Conservation (phyloP, 1,140 invertebrate species). For the Sycobia sp. region DNA sequence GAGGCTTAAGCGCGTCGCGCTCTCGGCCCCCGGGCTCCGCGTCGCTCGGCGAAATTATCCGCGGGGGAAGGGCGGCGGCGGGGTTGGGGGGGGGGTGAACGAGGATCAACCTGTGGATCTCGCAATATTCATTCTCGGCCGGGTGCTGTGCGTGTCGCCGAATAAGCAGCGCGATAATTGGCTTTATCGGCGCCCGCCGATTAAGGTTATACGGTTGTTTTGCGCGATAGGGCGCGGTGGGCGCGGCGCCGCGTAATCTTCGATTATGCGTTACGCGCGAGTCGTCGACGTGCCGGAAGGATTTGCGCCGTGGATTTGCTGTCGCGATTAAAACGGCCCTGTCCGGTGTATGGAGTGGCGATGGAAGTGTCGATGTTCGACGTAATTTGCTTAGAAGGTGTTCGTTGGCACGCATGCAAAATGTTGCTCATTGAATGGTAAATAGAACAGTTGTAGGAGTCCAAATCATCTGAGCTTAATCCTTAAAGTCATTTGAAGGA, state of each 20-base stretch:
- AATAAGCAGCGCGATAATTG: neutral
- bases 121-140: neutral
- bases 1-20: neutral
- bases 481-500: no score
- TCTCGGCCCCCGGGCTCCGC: neutral
- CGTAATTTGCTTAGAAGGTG: no score
- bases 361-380: no score
- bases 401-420: no score
- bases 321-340: no score
- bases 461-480: no score
- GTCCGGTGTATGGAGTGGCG: no score
- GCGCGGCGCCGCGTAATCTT: no score
- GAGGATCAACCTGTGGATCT: constrained; percentile 39
- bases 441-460: no score
- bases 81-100: neutral
- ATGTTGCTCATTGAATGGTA: no score
- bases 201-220: neutral
- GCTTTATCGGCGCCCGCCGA: neutral
- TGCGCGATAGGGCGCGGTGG: neutral
- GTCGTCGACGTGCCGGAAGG: neutral
- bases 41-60: neutral
- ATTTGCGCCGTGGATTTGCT: neutral
- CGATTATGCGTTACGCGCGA: neutral
- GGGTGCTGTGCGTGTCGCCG: no score
- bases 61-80: neutral